These are phyloP conservation scores for Lomographa bimaculata DNA, from an alignment of 2,888 invertebrate genomes.

Conservation along the genomic window DNA sequence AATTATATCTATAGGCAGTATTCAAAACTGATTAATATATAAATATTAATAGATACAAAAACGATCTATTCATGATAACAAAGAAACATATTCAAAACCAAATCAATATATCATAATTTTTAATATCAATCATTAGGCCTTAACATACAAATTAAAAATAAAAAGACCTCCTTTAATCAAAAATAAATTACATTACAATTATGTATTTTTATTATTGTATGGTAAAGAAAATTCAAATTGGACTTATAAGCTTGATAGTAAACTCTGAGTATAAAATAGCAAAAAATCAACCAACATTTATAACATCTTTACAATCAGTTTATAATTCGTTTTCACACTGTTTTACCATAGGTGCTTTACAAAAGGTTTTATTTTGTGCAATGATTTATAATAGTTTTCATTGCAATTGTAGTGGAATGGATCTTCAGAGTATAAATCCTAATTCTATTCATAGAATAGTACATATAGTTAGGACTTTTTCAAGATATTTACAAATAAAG, in stretches of 20 bases:
- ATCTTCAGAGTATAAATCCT: constrained; percentile 1
- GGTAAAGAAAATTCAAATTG: not conserved
- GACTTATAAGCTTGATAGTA: constrained; percentile 3
- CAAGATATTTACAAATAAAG: constrained; percentile 7
- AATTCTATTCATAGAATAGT: not conserved
- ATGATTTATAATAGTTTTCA: not conserved
- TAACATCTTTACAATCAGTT: constrained; percentile 5
- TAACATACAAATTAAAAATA: not conserved
- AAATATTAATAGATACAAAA: too few relatives aligned
- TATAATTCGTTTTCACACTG: constrained; percentile 3
- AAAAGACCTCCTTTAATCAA: not conserved
- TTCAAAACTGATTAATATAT: too few relatives aligned
- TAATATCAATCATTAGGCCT: constrained; percentile 2
- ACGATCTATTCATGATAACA: too few relatives aligned
- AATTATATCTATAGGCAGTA: constrained; percentile 7
- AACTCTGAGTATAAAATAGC: constrained; percentile 8
- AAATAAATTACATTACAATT: constrained; percentile 2
- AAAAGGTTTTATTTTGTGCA: not conserved
- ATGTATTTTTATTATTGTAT: constrained; percentile 5
- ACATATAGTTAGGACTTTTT: not conserved
- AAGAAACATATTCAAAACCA: too few relatives aligned
- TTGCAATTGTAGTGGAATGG: constrained; percentile 1
- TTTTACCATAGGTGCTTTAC: not conserved
- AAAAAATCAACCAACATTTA: constrained; percentile 6
- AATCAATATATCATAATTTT: not conserved